Evolutionary conservation across 2,797 vertebrate genomes (phyloP), one percentile per base, ranked within the genome.

Genomic region (Lutjanus campechanus): DNA sequence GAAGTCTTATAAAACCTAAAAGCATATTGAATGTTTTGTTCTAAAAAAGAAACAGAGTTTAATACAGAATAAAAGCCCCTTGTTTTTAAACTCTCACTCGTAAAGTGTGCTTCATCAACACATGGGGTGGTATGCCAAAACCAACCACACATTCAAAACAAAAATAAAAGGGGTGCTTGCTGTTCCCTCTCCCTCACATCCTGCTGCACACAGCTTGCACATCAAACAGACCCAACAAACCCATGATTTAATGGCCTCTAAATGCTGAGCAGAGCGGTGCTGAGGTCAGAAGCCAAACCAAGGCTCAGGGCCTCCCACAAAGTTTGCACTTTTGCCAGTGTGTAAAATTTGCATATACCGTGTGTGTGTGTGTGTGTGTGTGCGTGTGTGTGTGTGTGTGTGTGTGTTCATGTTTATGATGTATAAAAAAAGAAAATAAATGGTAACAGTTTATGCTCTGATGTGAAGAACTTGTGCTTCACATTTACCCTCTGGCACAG

Each of bases 191-290:
- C 59, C 51, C 73, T 89, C 87, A 81, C 77, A 85, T 90, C 81
- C 78, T 56, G 75, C 85, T 90, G 68, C 87, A 93, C 86, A 91
- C 88, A 93, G 88, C 90, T 89, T 91, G 84, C 87, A 94, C 91
- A 93, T 95, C 90, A 94, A 95, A 94, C 89, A 79, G 77, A 72
- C 76, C 56, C 67, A 95, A 94, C 89, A 79, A 77, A 72, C 76
- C 56, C 67, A 63, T 85, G 83, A 89, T 89, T 94, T 92, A 88
- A 88, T 74, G 84, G 82, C 77, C 85, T 92, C 83, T 84, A 88
- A 91, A 91, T 87, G 85, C 85, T 49, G 87, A 90, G 88, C 60
- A 29, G 88, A 86, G 81, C 72, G 71, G 73, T 83, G 81, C 71
- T 71, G 77, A 88, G 91, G 90, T 91, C 89, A 87, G 73, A 89